Base-by-base conservation (phyloP, 2,888 invertebrate genomes). In the Gandaritis pyraliata region DNA sequence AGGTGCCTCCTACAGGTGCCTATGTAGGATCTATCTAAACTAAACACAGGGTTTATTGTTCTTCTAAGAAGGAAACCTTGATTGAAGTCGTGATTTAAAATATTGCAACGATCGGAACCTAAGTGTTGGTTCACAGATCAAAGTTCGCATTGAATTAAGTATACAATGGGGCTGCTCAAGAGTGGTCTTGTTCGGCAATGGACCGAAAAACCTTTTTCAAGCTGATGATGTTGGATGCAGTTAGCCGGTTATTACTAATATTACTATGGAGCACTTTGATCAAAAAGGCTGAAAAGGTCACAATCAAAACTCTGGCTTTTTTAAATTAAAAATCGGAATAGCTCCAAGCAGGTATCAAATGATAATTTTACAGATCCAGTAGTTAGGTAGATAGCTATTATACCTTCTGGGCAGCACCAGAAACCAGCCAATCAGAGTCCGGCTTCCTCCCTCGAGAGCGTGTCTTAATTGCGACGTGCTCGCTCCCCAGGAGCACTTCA, bases 61-160 rank as follows among this genome's bases (percentile, higher is more conserved):
- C 33, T 30, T 38, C n/a, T 29, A 23, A 16, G 30, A 45, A 45
- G 29, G 47, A 23, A 36, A 57, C 43, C 15, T 46, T 46, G 13
- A 50, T 57, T 57, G 45, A 38, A 58, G 36, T 57, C 50, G 49
- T 50, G 36, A 45, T 49, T 49, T n/a, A 33, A n/a, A n/a, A n/a
- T 47, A 18, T 29, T 13, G 30, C 47, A 47, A 11, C 43, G 11
- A 43, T 43, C 16, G 43, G 11, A 15, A 16, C 43, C 13, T 38
- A 38, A 2, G 13, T 43, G 11, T 43, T 16, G 43, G 0, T 15
- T 15, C 15, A 5, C 15, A 10, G 15, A 29, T 47, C 47, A n/a
- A 46, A 46, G 23, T 46, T 43, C 43, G 6, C 16, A 43, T 7
- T 16, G 1, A 12, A 38, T n/a, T 38, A n/a, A n/a, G n/a, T n/a